Conservation (phyloP, 2,797 vertebrate genomes). For the Enteromius unitaeniatus region DNA sequence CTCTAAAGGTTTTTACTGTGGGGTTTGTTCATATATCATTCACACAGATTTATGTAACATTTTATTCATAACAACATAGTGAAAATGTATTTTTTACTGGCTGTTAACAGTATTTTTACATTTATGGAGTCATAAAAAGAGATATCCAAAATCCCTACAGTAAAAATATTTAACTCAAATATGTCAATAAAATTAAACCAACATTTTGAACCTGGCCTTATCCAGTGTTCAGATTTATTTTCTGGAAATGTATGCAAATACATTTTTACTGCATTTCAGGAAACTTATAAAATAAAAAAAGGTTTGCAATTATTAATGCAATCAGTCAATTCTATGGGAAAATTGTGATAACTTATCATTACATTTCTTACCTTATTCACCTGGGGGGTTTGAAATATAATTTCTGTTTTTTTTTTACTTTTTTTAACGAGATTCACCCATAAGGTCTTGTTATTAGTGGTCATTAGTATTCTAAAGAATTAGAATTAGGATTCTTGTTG, state of each 20-base stretch:
- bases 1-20: neutral
- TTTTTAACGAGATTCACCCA: neutral
- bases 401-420: neutral
- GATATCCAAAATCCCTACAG: neutral
- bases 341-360: neutral
- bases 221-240: neutral
- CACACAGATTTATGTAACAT: neutral
- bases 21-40: neutral
- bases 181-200: neutral
- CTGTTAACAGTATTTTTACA: neutral
- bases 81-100: neutral
- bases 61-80: neutral
- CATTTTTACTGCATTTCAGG: neutral
- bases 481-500: neutral
- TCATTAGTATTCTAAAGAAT: neutral
- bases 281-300: neutral
- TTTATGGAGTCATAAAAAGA: neutral
- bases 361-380: neutral
- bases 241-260: neutral
- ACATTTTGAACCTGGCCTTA: neutral
- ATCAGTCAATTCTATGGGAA: neutral
- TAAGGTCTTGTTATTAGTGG: neutral
- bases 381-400: neutral
- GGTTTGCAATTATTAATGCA: neutral
- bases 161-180: neutral